phyloP scores from a whole-genome alignment of 2,113 vertebrate genomes.

The Henicopernis longicauda region DNA sequence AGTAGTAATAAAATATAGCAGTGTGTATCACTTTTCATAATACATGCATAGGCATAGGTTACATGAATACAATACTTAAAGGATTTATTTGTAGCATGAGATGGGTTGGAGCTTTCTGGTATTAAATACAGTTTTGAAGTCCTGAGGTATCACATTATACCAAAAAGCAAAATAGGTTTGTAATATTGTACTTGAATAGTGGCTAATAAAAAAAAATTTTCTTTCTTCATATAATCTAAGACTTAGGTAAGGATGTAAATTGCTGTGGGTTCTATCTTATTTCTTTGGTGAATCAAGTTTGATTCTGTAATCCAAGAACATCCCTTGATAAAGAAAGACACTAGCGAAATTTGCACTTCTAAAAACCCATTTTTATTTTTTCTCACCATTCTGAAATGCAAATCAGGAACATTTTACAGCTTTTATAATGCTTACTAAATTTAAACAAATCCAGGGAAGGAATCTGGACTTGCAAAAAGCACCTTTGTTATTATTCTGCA shows the following conservation, averaged over 20 bases:
- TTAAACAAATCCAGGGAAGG: neutral
- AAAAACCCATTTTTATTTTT: neutral
- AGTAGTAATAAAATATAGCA: neutral
- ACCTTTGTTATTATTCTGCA: neutral
- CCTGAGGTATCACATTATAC: neutral
- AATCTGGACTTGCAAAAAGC: neutral
- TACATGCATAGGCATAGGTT: neutral
- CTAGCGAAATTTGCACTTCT: constrained; percentile 17
- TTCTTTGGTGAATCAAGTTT: neutral
- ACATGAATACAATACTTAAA: neutral
- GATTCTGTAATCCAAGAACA: neutral
- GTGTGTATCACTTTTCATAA: neutral
- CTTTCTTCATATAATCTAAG: neutral
- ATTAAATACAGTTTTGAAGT: neutral
- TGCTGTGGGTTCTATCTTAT: neutral
- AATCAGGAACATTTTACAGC: neutral
- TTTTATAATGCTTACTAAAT: constrained; percentile 14
- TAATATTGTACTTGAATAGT: neutral
- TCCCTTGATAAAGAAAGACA: neutral
- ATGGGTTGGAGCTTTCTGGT: neutral
- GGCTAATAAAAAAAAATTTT: neutral
- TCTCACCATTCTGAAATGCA: constrained; percentile 13
- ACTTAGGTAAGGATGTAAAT: neutral
- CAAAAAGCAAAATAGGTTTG: neutral
- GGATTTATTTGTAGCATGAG: neutral